Base-by-base conservation (phyloP, 2,797 vertebrate genomes). In the Trachops cirrhosus region DNA sequence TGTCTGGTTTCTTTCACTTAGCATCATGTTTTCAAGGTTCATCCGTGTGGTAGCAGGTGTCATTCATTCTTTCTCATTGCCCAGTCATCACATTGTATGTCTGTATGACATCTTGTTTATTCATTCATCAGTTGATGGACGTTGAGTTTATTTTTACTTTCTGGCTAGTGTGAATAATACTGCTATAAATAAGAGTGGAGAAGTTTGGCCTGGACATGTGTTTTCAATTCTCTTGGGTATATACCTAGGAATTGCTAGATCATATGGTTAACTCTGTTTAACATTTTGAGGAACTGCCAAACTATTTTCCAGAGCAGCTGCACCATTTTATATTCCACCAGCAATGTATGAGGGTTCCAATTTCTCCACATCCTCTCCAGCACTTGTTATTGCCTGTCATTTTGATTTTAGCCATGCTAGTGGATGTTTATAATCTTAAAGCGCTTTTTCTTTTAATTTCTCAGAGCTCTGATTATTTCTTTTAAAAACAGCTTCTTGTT, bases 51-150 rank as follows among this genome's bases (percentile, higher is more conserved):
- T n/a, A 6, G 50, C 34, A 4, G 15, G 39, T 73, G 50, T 64
- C 54, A 6, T 50, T 32, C 29, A 2, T 57, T 64, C 2, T 5
- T 62, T 77, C 57, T 54, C 44, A 6, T 48, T 41, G 68, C 54
- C 32, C 1, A 9, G 2, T 32, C 16, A 14, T 22, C 59, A 6
- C 3, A 0, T 21, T 37, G 37, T 41, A 0, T 70, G 57, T 3
- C 22, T 41, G 7, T 16, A 0, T 12, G 50, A 46, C 29, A 5
- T n/a, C 73, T 68, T 34, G 15, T 73, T 64, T 54, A 39, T 85
- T 41, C 24, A 2, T 68, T 75, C 37, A 32, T 86, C 29, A 22
- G 16, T 32, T 24, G 9, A 24, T 83, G 59, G 37, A 29, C 37
- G 1, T 46, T 68, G 74, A 82, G 22, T 75, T 22, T 82, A 50